Evolutionary conservation across 2,888 invertebrate species (phyloP).

Genomic region (Stegophylla sp.): DNA sequence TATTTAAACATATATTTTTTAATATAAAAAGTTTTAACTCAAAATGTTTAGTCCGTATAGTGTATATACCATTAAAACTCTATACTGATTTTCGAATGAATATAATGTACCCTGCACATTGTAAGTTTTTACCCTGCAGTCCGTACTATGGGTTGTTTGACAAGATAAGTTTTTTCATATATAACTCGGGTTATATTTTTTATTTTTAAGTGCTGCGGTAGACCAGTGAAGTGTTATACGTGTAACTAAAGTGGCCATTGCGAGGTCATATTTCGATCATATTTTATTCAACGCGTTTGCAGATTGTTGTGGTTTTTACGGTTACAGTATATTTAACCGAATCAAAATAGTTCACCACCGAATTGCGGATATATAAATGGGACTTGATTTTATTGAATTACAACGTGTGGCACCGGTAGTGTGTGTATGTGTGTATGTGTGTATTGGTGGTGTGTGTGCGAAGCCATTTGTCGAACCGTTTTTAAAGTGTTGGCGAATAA

Average conservation of each 20-base stretch:
- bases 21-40: slow-evolving; percentile 18
- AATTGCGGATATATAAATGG: neutral
- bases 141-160: neutral
- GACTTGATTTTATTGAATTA: neutral
- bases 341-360: neutral
- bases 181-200: neutral
- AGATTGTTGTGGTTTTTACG: neutral
- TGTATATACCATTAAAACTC: neutral
- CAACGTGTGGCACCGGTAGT: neutral
- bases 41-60: neutral
- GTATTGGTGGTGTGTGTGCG: neutral
- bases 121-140: slow-evolving; percentile 1
- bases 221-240: slow-evolving; percentile 14
- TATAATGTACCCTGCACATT: neutral
- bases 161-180: slow-evolving; percentile 27
- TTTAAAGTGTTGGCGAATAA: neutral
- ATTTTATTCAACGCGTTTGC: slow-evolving; percentile 32
- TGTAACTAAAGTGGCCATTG: slow-evolving; percentile 15
- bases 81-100: slow-evolving; percentile 17
- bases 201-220: slow-evolving; percentile 21
- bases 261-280: slow-evolving; percentile 34
- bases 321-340: neutral
- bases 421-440: neutral
- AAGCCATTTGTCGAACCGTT: neutral
- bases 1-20: neutral